Evolutionary conservation across 2,888 invertebrate genomes (phyloP).

Genomic region (Drosophila histrio): DNA sequence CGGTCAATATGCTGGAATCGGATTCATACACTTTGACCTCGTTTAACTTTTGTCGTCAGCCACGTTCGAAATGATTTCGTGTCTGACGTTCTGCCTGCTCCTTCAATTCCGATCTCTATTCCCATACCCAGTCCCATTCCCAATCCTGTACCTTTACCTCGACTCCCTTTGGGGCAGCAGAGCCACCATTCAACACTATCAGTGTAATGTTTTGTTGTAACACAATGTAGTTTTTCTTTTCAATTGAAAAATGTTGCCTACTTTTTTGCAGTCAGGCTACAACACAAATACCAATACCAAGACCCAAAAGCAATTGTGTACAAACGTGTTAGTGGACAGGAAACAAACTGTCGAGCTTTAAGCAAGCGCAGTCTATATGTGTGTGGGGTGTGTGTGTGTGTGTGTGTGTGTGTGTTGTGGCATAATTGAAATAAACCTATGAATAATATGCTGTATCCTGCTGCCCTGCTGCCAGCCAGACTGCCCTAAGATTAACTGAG

Average conservation of each 20-base stretch:
- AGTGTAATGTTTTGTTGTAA: slow-evolving; percentile 53
- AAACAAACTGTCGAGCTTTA: slow-evolving; percentile 44
- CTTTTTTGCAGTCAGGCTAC: slow-evolving; percentile 40
- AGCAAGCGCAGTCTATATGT: slow-evolving; percentile 3
- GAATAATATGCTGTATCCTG: not conserved
- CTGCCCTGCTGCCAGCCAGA: not conserved
- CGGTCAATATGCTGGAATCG: slow-evolving; percentile 68
- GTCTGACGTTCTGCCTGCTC: slow-evolving; percentile 20
- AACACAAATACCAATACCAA: not conserved
- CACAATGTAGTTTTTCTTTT: slow-evolving; percentile 55
- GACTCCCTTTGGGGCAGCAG: slow-evolving; percentile 2
- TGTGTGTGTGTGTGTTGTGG: not conserved
- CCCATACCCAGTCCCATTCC: not conserved
- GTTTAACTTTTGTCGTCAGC: slow-evolving; percentile 66
- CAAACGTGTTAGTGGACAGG: slow-evolving; percentile 48
- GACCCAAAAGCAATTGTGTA: slow-evolving; percentile 45
- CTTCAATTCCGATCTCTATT: not conserved
- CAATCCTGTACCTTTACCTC: not conserved
- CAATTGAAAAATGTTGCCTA: slow-evolving; percentile 63
- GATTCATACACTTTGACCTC: slow-evolving; percentile 73
- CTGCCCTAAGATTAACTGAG: not conserved
- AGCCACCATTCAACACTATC: slow-evolving; percentile 51
- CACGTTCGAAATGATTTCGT: slow-evolving; percentile 67
- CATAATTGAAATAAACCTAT: slow-evolving; percentile 14
- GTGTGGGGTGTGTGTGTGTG: not conserved